Evolutionary conservation across 2,113 vertebrate species (phyloP).

Genomic region (Epinephelus lanceolatus): DNA sequence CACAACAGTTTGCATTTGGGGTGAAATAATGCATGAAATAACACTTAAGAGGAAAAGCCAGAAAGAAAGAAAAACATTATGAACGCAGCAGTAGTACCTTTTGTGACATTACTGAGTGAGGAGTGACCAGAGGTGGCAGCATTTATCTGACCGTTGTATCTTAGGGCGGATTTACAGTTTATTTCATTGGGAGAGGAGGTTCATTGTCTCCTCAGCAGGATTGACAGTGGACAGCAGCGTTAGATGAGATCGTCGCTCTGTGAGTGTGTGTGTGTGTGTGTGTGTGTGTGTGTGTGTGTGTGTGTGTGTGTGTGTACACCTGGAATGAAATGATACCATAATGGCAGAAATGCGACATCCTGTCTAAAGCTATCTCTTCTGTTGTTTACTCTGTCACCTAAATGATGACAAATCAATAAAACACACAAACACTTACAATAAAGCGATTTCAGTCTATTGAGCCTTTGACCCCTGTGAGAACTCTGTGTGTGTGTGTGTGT

Average conservation of each 20-base stretch:
- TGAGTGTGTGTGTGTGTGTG: too few relatives aligned
- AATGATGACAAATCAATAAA: constrained; percentile 74
- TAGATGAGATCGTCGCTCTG: constrained; percentile 29
- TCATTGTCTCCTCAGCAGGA: constrained; percentile 1
- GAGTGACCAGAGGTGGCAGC: neutral
- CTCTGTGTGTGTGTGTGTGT: neutral
- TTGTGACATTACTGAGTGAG: neutral
- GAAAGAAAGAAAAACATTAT: too few relatives aligned
- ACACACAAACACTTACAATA: constrained; percentile 35
- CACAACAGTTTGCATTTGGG: too few relatives aligned
- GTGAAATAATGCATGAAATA: too few relatives aligned
- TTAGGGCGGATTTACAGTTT: constrained; percentile 35
- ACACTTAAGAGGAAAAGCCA: too few relatives aligned
- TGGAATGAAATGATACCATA: constrained; percentile 54
- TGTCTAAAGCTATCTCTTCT: constrained; percentile 53
- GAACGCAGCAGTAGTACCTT: neutral
- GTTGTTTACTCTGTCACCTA: constrained; percentile 73
- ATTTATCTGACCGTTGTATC: neutral
- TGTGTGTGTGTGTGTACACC: neutral
- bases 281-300: too few relatives aligned
- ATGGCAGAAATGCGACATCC: constrained; percentile 48
- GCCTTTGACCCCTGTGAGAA: constrained; percentile 56
- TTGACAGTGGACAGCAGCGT: constrained; percentile 9
- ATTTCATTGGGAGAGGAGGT: constrained; percentile 17
- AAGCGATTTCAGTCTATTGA: constrained; percentile 54